Percentiles rank a stretch among this genome's conserved stretches.
Evolutionary conservation across 2,888 invertebrate species (phyloP).

Genomic region (Patella caerulea): DNA sequence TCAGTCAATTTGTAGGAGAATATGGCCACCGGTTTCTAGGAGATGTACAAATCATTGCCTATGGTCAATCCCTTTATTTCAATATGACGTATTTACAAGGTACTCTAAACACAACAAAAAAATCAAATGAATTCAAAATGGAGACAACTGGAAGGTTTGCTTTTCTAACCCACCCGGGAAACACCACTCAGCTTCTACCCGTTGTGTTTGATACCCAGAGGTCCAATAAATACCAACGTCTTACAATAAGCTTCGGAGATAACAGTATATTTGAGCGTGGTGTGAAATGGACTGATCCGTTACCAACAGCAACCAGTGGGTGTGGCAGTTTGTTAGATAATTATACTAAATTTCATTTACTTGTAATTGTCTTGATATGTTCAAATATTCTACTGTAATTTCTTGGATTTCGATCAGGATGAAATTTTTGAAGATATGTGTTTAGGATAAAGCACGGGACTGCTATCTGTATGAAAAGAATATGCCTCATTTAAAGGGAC

Average conservation of each 20-base stretch:
- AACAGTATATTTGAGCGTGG: not conserved
- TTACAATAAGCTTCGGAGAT: not conserved
- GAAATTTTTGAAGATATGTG: no score
- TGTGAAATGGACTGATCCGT: not conserved
- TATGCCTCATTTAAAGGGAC: no score
- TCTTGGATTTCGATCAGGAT: no score
- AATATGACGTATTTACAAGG: constrained; percentile 16
- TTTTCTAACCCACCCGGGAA: not conserved
- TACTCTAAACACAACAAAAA: constrained; percentile 10
- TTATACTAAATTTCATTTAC: no score
- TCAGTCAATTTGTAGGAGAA: constrained; percentile 28
- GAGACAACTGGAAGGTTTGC: not conserved
- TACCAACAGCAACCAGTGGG: no score
- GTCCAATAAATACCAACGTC: not conserved
- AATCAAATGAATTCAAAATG: constrained; percentile 2
- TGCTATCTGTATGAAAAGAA: no score
- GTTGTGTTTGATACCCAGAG: not conserved
- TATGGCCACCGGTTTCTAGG: constrained; percentile 35
- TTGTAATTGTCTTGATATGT: no score
- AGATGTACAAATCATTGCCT: constrained; percentile 18
- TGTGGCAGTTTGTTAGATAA: no score
- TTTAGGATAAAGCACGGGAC: no score
- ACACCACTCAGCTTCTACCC: not conserved
- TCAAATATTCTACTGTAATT: no score
- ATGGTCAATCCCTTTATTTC: constrained; percentile 1